Conservation (phyloP, 2,888 invertebrate genomes). For the Achlya flavicornis region DNA sequence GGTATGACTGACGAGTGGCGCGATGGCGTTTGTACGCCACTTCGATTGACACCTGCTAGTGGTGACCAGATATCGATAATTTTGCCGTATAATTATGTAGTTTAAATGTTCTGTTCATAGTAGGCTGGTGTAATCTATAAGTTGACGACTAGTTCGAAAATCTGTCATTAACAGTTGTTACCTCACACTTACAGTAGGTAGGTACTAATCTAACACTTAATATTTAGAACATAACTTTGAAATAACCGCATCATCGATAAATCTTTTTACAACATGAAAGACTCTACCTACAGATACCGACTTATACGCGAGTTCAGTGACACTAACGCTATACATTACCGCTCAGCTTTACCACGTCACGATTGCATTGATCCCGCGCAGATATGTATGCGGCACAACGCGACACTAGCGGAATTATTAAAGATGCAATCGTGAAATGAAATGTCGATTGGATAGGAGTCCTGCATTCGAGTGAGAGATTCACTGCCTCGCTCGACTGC, state of each 20-base stretch:
- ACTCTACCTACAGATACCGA: not conserved
- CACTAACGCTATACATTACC: not conserved
- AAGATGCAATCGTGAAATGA: conserved; percentile 12
- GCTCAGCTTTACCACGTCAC: not conserved
- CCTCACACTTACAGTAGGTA: no score
- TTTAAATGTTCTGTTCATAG: no score
- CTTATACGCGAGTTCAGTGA: not conserved
- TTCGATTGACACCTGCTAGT: conserved; percentile 27
- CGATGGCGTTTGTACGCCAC: not conserved
- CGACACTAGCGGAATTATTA: conserved; percentile 7
- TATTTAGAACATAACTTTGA: no score
- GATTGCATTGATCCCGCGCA: conserved; percentile 10
- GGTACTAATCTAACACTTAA: no score
- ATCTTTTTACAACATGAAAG: not conserved
- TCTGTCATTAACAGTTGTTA: no score
- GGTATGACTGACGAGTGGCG: not conserved
- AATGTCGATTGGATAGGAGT: conserved; percentile 13
- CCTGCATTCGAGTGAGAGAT: conserved; percentile 10
- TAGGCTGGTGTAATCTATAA: not conserved
- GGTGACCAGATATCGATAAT: conserved; percentile 18
- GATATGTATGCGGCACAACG: conserved; percentile 8
- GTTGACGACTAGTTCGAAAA: no score
- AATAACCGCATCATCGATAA: not conserved
- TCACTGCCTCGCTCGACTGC: not conserved
- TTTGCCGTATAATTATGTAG: no score